Evolutionary conservation across 1,140 invertebrate species (phyloP), one percentile per base, ranked within the genome.

Genomic region (Ladona fulva): DNA sequence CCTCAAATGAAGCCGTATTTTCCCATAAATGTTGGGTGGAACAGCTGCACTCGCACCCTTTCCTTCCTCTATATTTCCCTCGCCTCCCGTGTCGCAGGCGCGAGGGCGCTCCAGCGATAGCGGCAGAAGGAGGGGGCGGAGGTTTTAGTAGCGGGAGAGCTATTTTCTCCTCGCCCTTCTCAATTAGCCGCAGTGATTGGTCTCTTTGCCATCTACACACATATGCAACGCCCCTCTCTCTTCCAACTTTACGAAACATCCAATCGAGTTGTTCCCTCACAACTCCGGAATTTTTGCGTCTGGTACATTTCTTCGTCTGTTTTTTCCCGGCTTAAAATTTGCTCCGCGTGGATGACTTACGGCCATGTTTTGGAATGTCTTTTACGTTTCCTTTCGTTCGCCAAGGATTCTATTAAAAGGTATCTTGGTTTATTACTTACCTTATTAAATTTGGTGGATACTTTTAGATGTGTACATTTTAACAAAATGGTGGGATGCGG

Each of bases 1-100:
- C 52, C 52, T 66, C 52, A 66, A 66, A 66, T 66, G 52, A 66
- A 66, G 52, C 52, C 52, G 52, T 66, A 66, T 66, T 66, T 66
- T 22, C 52, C 52, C 52, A 66, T 66, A 66, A 66, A 66, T 66
- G 52, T 66, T 66, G 52, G 14, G 52, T 12, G 52, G 3, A 66
- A 12, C 52, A 66, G 52, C 52, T 66, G 52, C 52, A 66, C 52
- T 22, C 52, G 52, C 52, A 66, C 52, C 52, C 52, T 66, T 22
- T 66, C 52, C 52, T 6, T 66, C 44, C 44, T 52, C 19, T 52
- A 10, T 19, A 10, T 52, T 19, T 19, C 44, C 44, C 44, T 52
- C 19, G 5, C 12, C 52, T 22, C 52, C 52, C 52, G 52, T 19
- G 52, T 66, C 52, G 52, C 52, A 3, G 52, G 5, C 3, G 52